phyloP scores from a whole-genome alignment of 2,113 vertebrate genomes.

The Sorex fumeus region DNA sequence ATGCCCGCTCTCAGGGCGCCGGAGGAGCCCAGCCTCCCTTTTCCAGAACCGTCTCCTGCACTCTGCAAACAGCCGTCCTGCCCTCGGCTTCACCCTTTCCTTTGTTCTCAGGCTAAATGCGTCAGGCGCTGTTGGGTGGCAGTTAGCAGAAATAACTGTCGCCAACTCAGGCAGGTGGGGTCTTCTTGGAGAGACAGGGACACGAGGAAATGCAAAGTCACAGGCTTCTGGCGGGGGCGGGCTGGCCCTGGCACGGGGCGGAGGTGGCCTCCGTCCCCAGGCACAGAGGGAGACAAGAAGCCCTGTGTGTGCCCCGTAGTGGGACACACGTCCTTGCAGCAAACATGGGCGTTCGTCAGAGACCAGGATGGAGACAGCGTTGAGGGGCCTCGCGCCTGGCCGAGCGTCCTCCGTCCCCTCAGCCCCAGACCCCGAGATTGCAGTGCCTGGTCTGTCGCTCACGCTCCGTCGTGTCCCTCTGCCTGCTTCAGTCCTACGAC shows the following conservation, averaged over 20 bases:
- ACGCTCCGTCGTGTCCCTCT: background rate
- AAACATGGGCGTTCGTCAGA: background rate
- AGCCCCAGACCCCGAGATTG: no score
- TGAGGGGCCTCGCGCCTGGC: no score
- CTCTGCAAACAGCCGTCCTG: background rate
- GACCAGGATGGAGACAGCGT: background rate
- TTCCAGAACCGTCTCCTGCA: background rate
- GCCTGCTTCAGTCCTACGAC: background rate
- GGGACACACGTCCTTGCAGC: background rate
- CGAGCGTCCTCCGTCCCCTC: no score
- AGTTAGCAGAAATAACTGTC: slow-evolving; percentile 42
- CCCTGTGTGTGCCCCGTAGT: no score
- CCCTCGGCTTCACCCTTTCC: background rate
- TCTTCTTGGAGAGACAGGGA: slow-evolving; percentile 1
- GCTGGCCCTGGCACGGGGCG: no score
- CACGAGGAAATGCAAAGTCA: slow-evolving; percentile 26
- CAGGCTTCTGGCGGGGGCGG: no score
- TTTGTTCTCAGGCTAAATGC: slow-evolving; percentile 13
- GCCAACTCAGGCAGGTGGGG: slow-evolving; percentile 41
- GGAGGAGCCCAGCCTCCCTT: background rate
- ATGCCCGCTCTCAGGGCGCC: background rate
- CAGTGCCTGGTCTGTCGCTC: no score
- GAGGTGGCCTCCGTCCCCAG: background rate
- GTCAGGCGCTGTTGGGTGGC: slow-evolving; percentile 11
- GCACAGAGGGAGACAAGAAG: background rate